These are phyloP conservation scores for Myotis yumanensis DNA, from an alignment of 2,113 vertebrate genomes.

Conservation along the genomic window DNA sequence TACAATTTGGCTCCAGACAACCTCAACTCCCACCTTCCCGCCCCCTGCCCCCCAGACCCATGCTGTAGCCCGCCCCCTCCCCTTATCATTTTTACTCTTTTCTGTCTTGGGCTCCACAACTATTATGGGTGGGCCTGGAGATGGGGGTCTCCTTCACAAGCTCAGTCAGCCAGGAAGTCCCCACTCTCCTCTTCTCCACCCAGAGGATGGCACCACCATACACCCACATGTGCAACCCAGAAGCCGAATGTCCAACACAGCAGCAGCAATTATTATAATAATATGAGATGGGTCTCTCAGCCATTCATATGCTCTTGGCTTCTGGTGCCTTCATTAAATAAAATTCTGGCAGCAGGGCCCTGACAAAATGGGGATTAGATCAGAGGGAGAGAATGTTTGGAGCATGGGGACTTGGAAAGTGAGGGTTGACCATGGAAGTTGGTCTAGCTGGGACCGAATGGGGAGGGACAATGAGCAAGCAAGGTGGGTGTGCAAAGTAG, in stretches of 20 bases:
- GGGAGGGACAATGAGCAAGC: not conserved
- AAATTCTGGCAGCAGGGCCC: not conserved
- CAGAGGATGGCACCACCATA: not conserved
- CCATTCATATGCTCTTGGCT: not conserved
- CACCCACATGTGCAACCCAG: not conserved
- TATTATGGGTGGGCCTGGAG: not conserved
- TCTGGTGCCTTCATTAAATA: slow-evolving; percentile 8
- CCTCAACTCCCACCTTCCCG: not conserved
- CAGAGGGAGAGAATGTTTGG: not conserved
- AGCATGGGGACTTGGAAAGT: not conserved
- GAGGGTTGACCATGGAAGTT: too few species aligned
- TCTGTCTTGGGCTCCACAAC: not conserved
- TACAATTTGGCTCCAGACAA: not conserved
- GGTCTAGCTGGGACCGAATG: not conserved
- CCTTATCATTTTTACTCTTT: not conserved
- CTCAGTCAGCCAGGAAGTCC: not conserved
- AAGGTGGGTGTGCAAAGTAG: rapidly evolving
- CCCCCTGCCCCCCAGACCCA: too few species aligned
- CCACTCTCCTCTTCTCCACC: not conserved
- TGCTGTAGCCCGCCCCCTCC: rapidly evolving
- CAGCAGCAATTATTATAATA: not conserved
- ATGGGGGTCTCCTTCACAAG: not conserved
- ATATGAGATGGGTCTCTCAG: not conserved
- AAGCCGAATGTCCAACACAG: not conserved
- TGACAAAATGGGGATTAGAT: not conserved